Conservation (phyloP, 2,888 invertebrate species). For the Microctonus hyperodae region DNA sequence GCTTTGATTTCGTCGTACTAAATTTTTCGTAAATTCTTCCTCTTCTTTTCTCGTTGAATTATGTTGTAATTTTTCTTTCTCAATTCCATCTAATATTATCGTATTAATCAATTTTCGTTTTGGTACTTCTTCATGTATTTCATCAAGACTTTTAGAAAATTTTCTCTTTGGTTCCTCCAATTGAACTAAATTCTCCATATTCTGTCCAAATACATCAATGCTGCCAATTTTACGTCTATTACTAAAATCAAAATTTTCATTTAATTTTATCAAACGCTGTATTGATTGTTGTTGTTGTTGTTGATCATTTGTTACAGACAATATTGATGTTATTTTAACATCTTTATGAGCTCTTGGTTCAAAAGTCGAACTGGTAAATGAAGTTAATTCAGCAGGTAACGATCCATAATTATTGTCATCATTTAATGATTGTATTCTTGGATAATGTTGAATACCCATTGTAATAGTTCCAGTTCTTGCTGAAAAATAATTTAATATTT, state of each 20-base stretch:
- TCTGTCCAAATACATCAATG: slow-evolving; percentile 60
- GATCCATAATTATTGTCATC: slow-evolving; percentile 55
- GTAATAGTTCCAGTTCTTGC: slow-evolving; percentile 55
- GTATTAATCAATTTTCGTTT: slow-evolving; percentile 49
- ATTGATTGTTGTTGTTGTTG: slow-evolving; percentile 35
- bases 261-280: slow-evolving; percentile 45
- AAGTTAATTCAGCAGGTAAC: slow-evolving; percentile 53
- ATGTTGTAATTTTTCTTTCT: slow-evolving; percentile 30
- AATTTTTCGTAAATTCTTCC: slow-evolving; percentile 36
- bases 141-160: slow-evolving; percentile 55
- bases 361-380: slow-evolving; percentile 55
- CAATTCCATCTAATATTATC: slow-evolving; percentile 42
- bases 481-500: slow-evolving; percentile 26
- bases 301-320: neutral
- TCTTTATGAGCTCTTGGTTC: slow-evolving; percentile 47
- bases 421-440: slow-evolving; percentile 48
- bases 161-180: slow-evolving; percentile 57
- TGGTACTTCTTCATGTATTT: slow-evolving; percentile 52
- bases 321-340: slow-evolving; percentile 34
- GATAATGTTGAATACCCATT: slow-evolving; percentile 56
- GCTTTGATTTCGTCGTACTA: slow-evolving; percentile 56
- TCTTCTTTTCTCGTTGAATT: slow-evolving; percentile 33
- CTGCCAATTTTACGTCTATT: slow-evolving; percentile 53
- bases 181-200: slow-evolving; percentile 58
- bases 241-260: slow-evolving; percentile 54